Evolutionary conservation across 35 echinoderm and acorn worm species (phyloP).

Genomic region (Hemicentrotus pulcherrimus): DNA sequence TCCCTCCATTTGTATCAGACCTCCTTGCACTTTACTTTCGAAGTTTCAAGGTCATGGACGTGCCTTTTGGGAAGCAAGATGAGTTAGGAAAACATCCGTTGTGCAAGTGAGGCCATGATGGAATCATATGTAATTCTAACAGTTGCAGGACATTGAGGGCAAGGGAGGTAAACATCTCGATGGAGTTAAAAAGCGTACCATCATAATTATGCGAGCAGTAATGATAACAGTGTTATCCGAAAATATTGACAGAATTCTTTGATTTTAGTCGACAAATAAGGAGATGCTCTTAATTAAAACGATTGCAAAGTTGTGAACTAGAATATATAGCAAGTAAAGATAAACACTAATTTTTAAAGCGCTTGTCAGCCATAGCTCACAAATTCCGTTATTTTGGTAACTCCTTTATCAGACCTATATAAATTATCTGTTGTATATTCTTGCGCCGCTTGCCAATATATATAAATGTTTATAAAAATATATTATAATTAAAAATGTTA

Average conservation of each 20-base stretch:
- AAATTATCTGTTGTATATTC: too few species aligned
- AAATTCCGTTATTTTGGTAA: too few species aligned
- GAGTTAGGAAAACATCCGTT: neutral
- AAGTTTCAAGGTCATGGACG: neutral
- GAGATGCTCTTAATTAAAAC: neutral
- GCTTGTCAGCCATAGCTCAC: too few species aligned
- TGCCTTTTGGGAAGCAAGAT: slow-evolving; percentile 9
- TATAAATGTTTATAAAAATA: too few species aligned
- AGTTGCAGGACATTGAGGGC: neutral
- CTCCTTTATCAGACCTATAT: too few species aligned
- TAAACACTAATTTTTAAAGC: too few species aligned
- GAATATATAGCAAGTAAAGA: too few species aligned
- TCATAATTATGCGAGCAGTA: neutral
- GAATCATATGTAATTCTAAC: neutral
- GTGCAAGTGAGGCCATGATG: neutral
- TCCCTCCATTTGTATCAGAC: neutral
- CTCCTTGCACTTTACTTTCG: neutral
- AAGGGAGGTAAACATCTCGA: neutral
- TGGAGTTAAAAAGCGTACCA: neutral
- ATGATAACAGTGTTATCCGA: neutral
- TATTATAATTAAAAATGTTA: too few species aligned
- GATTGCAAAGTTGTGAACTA: neutral
- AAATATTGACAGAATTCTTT: neutral
- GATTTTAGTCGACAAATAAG: neutral
- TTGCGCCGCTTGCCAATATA: neutral